Percentiles rank a stretch among this genome's conserved stretches.
Evolutionary conservation across 1,140 invertebrate species (phyloP).

Genomic region (Conopomorpha cramerella): DNA sequence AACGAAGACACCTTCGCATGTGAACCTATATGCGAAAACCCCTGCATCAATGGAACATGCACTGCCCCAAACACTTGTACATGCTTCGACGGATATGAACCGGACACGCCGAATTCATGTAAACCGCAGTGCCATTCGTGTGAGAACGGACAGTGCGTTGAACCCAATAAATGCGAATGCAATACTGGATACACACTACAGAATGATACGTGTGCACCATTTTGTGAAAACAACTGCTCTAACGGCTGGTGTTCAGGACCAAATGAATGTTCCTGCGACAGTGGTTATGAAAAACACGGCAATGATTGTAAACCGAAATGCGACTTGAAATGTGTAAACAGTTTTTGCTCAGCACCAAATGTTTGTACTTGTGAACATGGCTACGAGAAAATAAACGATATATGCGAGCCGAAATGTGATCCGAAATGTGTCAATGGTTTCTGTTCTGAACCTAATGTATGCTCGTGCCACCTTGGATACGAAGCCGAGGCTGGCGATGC

Average conservation of each 20-base stretch:
- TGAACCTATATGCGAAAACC: conserved; percentile 4
- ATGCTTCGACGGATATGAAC: conserved; percentile 49
- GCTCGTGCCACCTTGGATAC: neutral
- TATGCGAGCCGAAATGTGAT: conserved; percentile 8
- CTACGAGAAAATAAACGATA: conserved; percentile 10
- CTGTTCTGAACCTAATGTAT: neutral
- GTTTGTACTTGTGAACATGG: neutral
- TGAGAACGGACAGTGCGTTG: conserved; percentile 16
- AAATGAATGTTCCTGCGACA: conserved; percentile 56
- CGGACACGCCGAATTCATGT: conserved; percentile 14
- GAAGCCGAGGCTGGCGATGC: neutral
- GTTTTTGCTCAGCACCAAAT: conserved; percentile 1
- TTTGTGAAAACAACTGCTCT: conserved; percentile 53
- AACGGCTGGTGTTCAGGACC: conserved; percentile 60
- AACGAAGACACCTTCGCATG: conserved; percentile 5
- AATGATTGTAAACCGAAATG: conserved; percentile 18
- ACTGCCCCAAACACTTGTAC: conserved; percentile 51
- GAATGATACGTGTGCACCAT: conserved; percentile 39
- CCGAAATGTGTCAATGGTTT: conserved; percentile 8
- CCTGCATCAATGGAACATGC: conserved; percentile 42
- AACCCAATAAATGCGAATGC: conserved; percentile 49
- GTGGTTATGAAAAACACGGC: conserved; percentile 44
- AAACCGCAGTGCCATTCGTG: conserved; percentile 19
- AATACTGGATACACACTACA: conserved; percentile 37
- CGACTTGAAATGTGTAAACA: conserved; percentile 5